phyloP scores from a whole-genome alignment of 2,888 invertebrate species.

The Labia minor region DNA sequence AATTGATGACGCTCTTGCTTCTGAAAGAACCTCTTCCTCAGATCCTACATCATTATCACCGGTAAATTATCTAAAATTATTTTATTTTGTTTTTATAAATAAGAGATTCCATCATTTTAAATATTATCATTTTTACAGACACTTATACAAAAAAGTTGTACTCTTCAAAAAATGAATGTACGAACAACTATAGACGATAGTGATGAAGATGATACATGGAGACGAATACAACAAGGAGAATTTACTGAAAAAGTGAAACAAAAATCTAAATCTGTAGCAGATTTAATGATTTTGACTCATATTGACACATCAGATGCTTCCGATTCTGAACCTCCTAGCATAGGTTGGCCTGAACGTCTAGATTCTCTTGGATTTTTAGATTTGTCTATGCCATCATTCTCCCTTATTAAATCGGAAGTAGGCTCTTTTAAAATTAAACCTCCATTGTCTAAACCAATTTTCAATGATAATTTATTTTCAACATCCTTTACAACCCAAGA shows the following conservation, averaged over 20 bases:
- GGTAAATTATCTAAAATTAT: neutral
- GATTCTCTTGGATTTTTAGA: slow-evolving; percentile 21
- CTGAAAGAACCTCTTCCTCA: slow-evolving; percentile 44
- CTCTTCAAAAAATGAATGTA: slow-evolving; percentile 17
- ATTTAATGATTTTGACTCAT: slow-evolving; percentile 55
- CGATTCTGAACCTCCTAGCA: slow-evolving; percentile 42
- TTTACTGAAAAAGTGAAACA: slow-evolving; percentile 50
- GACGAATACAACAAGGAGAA: slow-evolving; percentile 47
- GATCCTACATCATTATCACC: slow-evolving; percentile 20
- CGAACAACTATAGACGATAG: slow-evolving; percentile 15
- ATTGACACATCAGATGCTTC: slow-evolving; percentile 49
- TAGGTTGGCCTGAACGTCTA: slow-evolving; percentile 22
- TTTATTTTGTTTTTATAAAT: neutral
- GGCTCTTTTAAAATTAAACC: slow-evolving; percentile 18
- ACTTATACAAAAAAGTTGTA: slow-evolving; percentile 17
- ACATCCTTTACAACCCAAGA: neutral
- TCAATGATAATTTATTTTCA: neutral
- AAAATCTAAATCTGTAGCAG: slow-evolving; percentile 55
- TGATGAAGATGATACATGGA: slow-evolving; percentile 50
- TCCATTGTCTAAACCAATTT: neutral
- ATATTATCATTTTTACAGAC: too few species aligned
- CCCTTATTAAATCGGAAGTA: neutral
- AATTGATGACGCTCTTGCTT: slow-evolving; percentile 50
- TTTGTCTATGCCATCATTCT: neutral
- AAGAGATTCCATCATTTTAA: too few species aligned